Base-by-base conservation (phyloP, 2,888 invertebrate genomes). In the Aphodius sticticus region DNA sequence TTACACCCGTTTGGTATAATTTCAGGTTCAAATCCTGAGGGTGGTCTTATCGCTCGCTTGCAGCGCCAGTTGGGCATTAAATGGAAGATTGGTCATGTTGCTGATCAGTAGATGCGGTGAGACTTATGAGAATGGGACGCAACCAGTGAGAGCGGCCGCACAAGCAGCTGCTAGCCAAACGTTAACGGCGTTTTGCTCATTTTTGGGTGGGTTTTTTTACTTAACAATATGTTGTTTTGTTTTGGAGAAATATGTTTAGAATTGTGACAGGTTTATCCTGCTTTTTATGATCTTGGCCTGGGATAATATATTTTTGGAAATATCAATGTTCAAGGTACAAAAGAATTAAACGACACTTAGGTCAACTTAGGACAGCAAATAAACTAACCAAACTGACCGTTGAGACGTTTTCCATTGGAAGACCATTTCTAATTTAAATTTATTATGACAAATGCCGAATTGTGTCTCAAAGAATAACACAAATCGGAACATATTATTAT, bases 91-190 rank as follows among this genome's bases (percentile, higher is more conserved):
- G 79, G 96, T 97, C 81, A 96, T 97, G 86, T 95, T 96, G 88
- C 94, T 96, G 81, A 92, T 97, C 79, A 95, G 96, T 69, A 93
- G 97, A 79, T 96, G 96, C 87, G 94, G 94, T 36, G 96, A 96
- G 86, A 96, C 96, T 36, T 94, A 94, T 88, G 95, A 95, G 82
- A 92, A 92, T 83, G 95, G 95, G 6, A 94, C 95, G 76, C 93
- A 95, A 81, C 96, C 95, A 76, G 95, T 96, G 2, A 93, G 95
- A 82, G 97, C 96, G 0, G 97, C 97, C 0, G 96, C 97, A 0
- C 92, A 96, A 85, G 97, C 97, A 1, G 97, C 97, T 0, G 96
- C 97, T 6, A 96, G 96, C 78, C 97, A 97, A 88, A 95, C 96
- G 5, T 89, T 98, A 53, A 91, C 96, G 75, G 96, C 96, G 0